Evolutionary conservation across 2,797 vertebrate genomes (phyloP), one percentile per base, ranked within the genome.

Genomic region (Anableps anableps): DNA sequence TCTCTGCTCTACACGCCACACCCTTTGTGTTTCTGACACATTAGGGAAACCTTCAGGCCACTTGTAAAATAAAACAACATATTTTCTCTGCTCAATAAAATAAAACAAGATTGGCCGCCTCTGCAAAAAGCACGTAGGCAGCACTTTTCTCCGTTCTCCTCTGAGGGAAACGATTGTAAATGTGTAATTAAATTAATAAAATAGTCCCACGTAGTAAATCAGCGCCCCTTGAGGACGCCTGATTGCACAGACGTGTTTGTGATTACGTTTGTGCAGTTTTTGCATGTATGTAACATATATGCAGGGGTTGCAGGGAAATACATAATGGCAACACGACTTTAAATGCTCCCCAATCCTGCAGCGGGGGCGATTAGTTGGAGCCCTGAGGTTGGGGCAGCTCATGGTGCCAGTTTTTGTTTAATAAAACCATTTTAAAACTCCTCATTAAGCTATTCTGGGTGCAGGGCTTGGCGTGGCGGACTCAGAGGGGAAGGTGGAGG

Each of bases 151-250:
- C 80, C 82, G 80, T 90, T 90, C 92, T 92, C 77, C 88, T 88
- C 83, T 66, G 85, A 90, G 81, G 90, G 91, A 89, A 93, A 94
- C 83, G 91, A 94, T 83, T 90, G 92, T 95, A 95, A 94, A 95
- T 83, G 89, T 92, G 93, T 95, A 95, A 96, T 96, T 95, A 94
- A 86, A 91, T 92, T 92, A 94, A 94, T 95, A 95, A 95, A 95
- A 94, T 83, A 88, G 86, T 93, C 91, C 91, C 77, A 68, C 83
- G 85, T 88, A 88, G 92, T 95, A 94, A 95, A 95, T 94, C 89
- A 91, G 78, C 21, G 82, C 88, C 85, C 88, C 83, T 64, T 36
- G 73, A 83, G 92, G 88, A 89, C 71, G 85, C 85, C 76, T 88
- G 85, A 85, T 86, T 86, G 68, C 74, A 19, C 82, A 79, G 82